Base-by-base conservation (phyloP, 2,888 invertebrate species). In the Stenurella melanura region DNA sequence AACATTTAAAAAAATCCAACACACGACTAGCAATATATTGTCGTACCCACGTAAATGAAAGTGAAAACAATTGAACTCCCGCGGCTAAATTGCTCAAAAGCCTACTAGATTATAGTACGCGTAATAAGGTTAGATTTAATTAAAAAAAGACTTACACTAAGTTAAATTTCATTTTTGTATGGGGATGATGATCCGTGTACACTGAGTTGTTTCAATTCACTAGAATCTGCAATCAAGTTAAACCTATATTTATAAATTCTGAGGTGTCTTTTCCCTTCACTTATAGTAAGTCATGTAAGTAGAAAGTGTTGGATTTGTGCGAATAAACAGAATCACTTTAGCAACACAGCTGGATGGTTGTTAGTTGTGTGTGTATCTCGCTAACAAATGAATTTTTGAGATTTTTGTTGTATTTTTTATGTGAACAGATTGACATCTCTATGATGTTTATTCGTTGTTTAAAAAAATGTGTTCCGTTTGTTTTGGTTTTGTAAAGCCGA, bases 181-280 rank as follows among this genome's bases (percentile, higher is more conserved):
- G 78, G 79, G 80, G 80, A 81, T 82, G 83, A 83, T 80, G 84
- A 83, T 83, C 85, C 84, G 84, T 82, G 79, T 85, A 80, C 86
- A 87, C 85, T 85, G 87, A 86, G 83, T 85, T 82, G 83, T 83
- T 83, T 83, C 84, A 83, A 86, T 85, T 86, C 86, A 88, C 88
- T 88, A 86, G 86, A 84, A 85, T 86, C 85, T 82, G 84, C 86
- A 82, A 85, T 84, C 84, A 82, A 84, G 80, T 82, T 83, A 84
- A 84, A 88, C 87, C 85, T 86, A 87, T 87, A 88, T 89, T 88
- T 89, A 89, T 89, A 88, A 89, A 89, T 88, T 89, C 87, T 86
- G 85, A 84, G 82, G 85, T 85, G 82, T 85, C 86, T 86, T 87
- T 88, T 87, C 89, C 89, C 88, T 89, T 89, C 89, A 89, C 89